These are phyloP conservation scores for Prinia subflava DNA, from an alignment of 2,113 vertebrate genomes.

Conservation along the genomic window DNA sequence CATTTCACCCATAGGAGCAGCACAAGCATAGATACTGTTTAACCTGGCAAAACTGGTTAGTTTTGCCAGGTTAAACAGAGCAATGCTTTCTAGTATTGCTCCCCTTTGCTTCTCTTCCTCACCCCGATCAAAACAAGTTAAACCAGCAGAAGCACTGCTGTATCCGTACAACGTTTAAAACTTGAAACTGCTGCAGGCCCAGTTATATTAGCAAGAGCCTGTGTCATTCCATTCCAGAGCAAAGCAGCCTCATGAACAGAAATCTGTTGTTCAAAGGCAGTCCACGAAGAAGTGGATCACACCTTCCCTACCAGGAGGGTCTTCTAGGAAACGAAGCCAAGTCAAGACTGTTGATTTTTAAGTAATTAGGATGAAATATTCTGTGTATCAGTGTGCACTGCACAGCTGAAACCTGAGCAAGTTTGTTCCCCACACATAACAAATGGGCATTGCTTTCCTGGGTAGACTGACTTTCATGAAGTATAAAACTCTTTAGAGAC, in stretches of 20 bases:
- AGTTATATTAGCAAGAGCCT: rapidly evolving
- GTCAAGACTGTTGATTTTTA: not conserved
- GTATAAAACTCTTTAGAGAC: not conserved
- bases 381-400: not conserved
- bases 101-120: not conserved
- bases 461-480: rapidly evolving
- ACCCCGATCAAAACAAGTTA: not conserved
- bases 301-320: rapidly evolving
- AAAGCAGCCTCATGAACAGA: rapidly evolving
- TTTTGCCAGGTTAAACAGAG: too few species aligned
- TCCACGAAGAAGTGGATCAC: not conserved
- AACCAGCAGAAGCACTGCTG: not conserved
- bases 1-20: not conserved
- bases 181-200: not conserved
- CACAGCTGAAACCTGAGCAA: rapidly evolving
- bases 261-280: rapidly evolving
- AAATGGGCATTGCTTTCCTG: not conserved
- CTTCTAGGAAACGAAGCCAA: not conserved
- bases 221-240: not conserved
- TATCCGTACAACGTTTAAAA: not conserved
- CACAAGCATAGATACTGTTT: not conserved
- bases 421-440: not conserved
- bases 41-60: not conserved
- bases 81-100: not conserved
- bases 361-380: not conserved